phyloP scores from a whole-genome alignment of 2,888 invertebrate species.

The Baccha elongata region DNA sequence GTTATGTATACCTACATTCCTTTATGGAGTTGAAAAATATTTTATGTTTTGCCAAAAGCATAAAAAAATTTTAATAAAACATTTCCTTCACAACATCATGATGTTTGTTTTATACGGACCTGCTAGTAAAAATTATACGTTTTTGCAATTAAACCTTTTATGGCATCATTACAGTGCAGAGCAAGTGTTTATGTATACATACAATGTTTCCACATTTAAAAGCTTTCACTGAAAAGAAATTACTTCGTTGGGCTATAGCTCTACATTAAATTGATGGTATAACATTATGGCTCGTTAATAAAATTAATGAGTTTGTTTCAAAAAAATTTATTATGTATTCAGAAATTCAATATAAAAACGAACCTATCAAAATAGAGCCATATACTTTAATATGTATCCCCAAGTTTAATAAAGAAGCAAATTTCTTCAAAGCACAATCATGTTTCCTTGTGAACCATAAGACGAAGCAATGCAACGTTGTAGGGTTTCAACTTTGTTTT shows the following conservation, averaged over 20 bases:
- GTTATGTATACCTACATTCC: too few species aligned
- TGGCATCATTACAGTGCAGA: neutral
- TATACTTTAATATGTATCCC: neutral
- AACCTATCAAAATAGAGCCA: neutral
- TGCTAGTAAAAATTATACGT: too few species aligned
- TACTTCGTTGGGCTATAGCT: constrained; percentile 20
- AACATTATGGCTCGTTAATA: constrained; percentile 41
- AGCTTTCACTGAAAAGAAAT: constrained; percentile 7
- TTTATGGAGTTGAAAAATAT: too few species aligned
- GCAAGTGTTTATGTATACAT: neutral
- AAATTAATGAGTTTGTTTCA: constrained; percentile 27
- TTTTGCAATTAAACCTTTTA: constrained; percentile 26
- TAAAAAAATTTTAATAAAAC: too few species aligned
- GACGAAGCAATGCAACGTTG: neutral
- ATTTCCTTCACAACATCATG: too few species aligned
- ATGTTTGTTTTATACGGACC: too few species aligned
- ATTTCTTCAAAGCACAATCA: too few species aligned
- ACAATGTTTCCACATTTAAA: too few species aligned
- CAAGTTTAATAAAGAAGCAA: too few species aligned
- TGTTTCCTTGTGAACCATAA: constrained; percentile 1
- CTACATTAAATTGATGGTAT: constrained; percentile 38
- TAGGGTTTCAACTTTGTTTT: constrained; percentile 1
- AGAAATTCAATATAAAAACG: constrained; percentile 4
- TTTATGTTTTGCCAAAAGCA: too few species aligned
- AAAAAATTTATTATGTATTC: constrained; percentile 2